These are phyloP conservation scores for Apostichopus californicus DNA, from an alignment of 35 echinoderm and acorn worm species.

Conservation along the genomic window DNA sequence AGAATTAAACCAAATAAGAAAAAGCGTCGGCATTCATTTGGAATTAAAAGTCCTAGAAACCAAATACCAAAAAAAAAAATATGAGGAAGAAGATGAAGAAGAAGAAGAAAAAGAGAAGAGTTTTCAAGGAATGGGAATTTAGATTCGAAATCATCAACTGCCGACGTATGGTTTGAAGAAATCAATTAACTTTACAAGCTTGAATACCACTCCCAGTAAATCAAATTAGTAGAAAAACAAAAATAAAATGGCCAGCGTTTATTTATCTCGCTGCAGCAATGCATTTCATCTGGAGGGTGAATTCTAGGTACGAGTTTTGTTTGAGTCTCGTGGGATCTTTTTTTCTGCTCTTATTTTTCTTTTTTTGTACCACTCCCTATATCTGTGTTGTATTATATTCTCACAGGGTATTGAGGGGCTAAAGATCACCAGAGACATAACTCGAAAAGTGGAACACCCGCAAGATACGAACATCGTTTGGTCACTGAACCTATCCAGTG, in stretches of 20 bases:
- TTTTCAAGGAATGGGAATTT: background rate
- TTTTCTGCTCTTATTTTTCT: background rate
- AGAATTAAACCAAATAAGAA: background rate
- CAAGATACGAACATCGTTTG: background rate
- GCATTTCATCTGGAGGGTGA: slow-evolving; percentile 14
- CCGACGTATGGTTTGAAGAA: slow-evolving; percentile 11
- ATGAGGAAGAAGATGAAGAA: too few species aligned
- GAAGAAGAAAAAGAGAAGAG: too few species aligned
- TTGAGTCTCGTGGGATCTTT: slow-evolving; percentile 44
- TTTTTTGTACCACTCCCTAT: background rate
- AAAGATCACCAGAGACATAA: background rate
- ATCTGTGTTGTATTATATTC: background rate
- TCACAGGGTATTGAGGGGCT: background rate
- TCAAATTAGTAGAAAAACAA: slow-evolving; percentile 17
- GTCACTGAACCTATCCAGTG: background rate
- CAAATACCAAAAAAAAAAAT: too few species aligned
- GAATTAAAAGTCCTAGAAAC: background rate
- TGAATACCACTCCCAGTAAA: slow-evolving; percentile 10
- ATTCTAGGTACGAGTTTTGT: slow-evolving; percentile 30
- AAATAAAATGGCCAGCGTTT: slow-evolving; percentile 9
- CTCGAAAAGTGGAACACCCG: background rate
- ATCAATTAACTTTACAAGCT: slow-evolving; percentile 30
- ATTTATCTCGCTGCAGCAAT: slow-evolving; percentile 24
- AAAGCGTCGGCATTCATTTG: background rate
- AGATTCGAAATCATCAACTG: background rate